phyloP scores from a whole-genome alignment of 2,888 invertebrate species.

The Thysanoteuthis rhombus region DNA sequence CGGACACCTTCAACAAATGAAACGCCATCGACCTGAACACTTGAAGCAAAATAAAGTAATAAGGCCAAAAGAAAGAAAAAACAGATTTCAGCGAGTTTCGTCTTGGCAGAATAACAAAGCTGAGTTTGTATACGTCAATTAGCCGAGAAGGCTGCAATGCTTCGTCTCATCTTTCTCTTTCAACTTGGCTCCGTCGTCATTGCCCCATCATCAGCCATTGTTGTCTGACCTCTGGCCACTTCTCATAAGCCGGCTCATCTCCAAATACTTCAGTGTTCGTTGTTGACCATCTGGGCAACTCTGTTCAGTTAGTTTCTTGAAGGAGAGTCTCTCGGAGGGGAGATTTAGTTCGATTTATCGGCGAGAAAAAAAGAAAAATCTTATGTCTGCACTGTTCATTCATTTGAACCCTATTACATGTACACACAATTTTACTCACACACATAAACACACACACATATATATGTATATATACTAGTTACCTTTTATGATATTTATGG shows the following conservation, averaged over 20 bases:
- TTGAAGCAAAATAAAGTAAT: neutral
- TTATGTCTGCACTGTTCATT: too few species aligned
- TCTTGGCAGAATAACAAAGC: neutral
- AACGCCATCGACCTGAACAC: neutral
- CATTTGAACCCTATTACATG: too few species aligned
- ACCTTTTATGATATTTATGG: too few species aligned
- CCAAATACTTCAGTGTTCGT: neutral
- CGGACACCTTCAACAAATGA: neutral
- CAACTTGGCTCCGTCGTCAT: neutral
- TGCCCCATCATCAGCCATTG: neutral
- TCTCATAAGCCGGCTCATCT: neutral
- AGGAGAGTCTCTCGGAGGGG: neutral
- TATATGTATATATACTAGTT: too few species aligned
- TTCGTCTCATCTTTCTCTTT: neutral
- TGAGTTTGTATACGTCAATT: slow-evolving; percentile 12
- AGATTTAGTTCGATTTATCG: too few species aligned
- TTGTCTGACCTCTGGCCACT: neutral
- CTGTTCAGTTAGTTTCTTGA: neutral
- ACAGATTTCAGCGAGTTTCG: neutral
- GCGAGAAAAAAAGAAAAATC: too few species aligned
- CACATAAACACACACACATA: too few species aligned
- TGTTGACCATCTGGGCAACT: neutral
- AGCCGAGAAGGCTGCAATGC: neutral
- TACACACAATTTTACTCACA: too few species aligned
- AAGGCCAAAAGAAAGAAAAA: neutral